Evolutionary conservation across 1,140 invertebrate genomes (phyloP).

Genomic region (Diprion similis): DNA sequence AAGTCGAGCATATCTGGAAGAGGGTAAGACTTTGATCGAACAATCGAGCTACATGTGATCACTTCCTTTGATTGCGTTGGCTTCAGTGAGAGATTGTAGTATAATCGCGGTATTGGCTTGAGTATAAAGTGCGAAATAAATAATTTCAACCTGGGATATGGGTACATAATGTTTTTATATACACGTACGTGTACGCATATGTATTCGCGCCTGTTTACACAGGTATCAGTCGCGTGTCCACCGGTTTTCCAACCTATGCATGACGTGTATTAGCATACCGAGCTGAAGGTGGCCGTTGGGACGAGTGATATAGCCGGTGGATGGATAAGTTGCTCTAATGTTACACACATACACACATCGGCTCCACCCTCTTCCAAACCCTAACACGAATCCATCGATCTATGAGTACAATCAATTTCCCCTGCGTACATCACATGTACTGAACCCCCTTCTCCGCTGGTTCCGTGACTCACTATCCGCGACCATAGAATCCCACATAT

Average conservation of each 20-base stretch:
- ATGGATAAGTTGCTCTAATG: slow-evolving; percentile 3
- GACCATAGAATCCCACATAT: too few relatives aligned
- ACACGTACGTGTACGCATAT: too few relatives aligned
- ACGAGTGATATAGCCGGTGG: too few relatives aligned
- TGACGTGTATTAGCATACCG: too few relatives aligned
- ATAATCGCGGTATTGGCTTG: background rate
- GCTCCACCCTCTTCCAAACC: background rate
- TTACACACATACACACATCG: background rate
- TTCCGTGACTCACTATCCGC: too few relatives aligned
- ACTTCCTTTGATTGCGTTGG: background rate
- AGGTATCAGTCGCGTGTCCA: too few relatives aligned
- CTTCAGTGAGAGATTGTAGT: background rate
- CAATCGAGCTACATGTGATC: background rate
- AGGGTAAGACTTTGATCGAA: slow-evolving; percentile 17
- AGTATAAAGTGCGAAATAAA: slow-evolving; percentile 7
- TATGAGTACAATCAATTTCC: background rate
- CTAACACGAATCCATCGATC: background rate
- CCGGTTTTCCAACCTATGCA: too few relatives aligned
- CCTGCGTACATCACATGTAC: background rate
- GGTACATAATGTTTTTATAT: too few relatives aligned
- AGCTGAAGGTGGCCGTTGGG: too few relatives aligned
- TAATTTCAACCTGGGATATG: too few relatives aligned
- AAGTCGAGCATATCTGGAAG: slow-evolving; percentile 83
- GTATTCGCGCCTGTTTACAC: too few relatives aligned
- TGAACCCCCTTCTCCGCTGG: background rate